Evolutionary conservation across 92 coral and sea anemone species (phyloP), one percentile per base, ranked within the genome.

Genomic region (Metridium senile): DNA sequence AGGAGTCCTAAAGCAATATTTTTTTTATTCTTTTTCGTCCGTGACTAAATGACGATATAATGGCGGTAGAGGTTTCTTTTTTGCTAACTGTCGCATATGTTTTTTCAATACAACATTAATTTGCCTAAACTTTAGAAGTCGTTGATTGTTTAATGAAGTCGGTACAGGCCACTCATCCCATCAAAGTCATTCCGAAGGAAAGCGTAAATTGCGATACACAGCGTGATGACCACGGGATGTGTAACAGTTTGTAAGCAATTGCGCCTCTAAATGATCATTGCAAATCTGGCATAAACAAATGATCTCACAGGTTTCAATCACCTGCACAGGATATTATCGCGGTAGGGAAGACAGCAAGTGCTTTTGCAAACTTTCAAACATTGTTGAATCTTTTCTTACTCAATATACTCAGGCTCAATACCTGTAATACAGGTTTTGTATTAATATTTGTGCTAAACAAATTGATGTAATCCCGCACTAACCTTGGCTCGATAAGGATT

Each of bases 111-210:
- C 33, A 57, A 33, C 28, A 33, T 19, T 51, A 33, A 73, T 73
- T 58, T 58, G 18, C 43, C 30, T 57, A 33, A 47, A 57, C 47
- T 58, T 58, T 58, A 29, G 46, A 31, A 31, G 63, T 32, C 56
- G 32, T 34, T 57, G 66, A 73, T 63, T 58, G 67, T 51, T 73
- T 56, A 58, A 62, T 73, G 56, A 58, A 73, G 78, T 35, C 78
- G 78, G 78, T 32, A 62, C 78, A 52, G n/a, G 65, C 31, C 27
- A 33, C 46, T 23, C 68, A 21, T 73, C 78, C 29, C 54, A 73
- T 73, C 78, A 73, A 73, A 73, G 78, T 58, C 78, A 58, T 73
- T 58, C 78, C 78, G 78, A 73, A 62, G 52, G 66, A 58, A 73
- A 43, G 53, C 63, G 64, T 57, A 73, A 72, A 58, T 32, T 31